Base-by-base conservation (phyloP, 2,888 invertebrate species). In the Drosophila suboccidentalis region DNA sequence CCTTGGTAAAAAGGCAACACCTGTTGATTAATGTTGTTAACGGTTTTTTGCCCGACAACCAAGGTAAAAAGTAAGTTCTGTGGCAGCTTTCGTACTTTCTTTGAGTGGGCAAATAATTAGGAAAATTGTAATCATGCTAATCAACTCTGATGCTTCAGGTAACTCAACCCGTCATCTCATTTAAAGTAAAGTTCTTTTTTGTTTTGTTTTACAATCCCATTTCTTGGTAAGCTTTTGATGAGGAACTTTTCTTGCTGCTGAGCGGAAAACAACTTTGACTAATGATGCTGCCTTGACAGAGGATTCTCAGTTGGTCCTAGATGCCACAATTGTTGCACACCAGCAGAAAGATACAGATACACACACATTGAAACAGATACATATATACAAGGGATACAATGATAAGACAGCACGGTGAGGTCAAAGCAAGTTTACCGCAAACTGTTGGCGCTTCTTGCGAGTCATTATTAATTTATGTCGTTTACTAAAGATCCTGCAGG, bases 391-490 rank as follows among this genome's bases (percentile, higher is more conserved):
- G 13, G 26, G 32, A 55, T 47, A 75, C 80, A 80, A 65, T 62
- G 63, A 66, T 39, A 54, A 41, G 53, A 36, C 60, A 60, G 58
- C 72, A 43, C 3, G 38, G 32, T 58, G 58, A 65, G 78, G 62
- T 80, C 67, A 71, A 66, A 77, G 66, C 32, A 49, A 50, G 77
- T 44, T 44, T 43, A 59, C 82, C 62, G 22, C 82, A 67, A 73
- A 59, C 60, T 63, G 82, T 76, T 73, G 60, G 53, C 59, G 75
- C 74, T 62, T 47, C 59, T 81, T 73, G 60, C 60, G n/a, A 66
- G 60, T 66, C 81, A 72, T 80, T 80, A 80, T 80, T 80, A 83
- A 80, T 83, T 83, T 80, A 80, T 59, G 55, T 61, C 57, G 50
- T 72, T 83, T 83, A 57, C 74, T 19, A 60, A 55, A 38, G 44